A percentile compares a stretch with the other conserved stretches of the same genome.
These are phyloP conservation scores for Hemicordylus capensis DNA, from an alignment of 2,113 vertebrate genomes.

Conservation along the genomic window DNA sequence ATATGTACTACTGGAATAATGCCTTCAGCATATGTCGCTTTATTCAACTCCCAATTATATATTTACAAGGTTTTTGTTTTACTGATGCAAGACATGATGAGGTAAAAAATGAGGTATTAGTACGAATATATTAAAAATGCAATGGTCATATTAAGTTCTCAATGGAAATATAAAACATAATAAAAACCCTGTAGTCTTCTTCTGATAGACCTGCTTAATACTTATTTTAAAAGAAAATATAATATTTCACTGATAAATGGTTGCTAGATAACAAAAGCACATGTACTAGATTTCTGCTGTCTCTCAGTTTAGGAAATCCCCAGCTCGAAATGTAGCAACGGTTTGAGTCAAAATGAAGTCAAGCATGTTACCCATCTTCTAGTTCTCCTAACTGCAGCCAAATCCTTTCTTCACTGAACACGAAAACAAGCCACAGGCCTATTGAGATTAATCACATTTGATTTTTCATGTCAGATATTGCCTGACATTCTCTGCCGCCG, in stretches of 20 bases:
- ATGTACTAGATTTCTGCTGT: constrained; percentile 23
- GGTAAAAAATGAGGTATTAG: constrained; percentile 86
- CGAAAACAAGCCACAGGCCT: not conserved
- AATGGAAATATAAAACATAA: constrained; percentile 69
- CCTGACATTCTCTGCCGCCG: too few species aligned
- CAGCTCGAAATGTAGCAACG: not conserved
- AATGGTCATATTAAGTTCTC: constrained; percentile 70
- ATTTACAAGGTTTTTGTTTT: constrained; percentile 74
- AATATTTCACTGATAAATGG: constrained; percentile 31
- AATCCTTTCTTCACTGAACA: not conserved
- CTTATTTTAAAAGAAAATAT: constrained; percentile 44
- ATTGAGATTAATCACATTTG: not conserved
- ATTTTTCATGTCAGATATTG: not conserved
- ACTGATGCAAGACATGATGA: constrained; percentile 78
- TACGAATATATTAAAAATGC: constrained; percentile 76
- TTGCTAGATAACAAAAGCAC: constrained; percentile 43
- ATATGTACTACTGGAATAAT: not conserved
- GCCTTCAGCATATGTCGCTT: constrained; percentile 71
- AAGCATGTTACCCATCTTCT: not conserved
- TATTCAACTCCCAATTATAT: constrained; percentile 75
- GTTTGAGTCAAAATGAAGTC: not conserved
- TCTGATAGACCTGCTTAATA: constrained; percentile 54
- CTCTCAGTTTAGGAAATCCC: constrained; percentile 9
- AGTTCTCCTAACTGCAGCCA: not conserved
- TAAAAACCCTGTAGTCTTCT: constrained; percentile 69